A percentile compares a stretch with the other conserved stretches of the same genome.
phyloP scores from a whole-genome alignment of 2,113 vertebrate species.

The Lepidothrix coronata region DNA sequence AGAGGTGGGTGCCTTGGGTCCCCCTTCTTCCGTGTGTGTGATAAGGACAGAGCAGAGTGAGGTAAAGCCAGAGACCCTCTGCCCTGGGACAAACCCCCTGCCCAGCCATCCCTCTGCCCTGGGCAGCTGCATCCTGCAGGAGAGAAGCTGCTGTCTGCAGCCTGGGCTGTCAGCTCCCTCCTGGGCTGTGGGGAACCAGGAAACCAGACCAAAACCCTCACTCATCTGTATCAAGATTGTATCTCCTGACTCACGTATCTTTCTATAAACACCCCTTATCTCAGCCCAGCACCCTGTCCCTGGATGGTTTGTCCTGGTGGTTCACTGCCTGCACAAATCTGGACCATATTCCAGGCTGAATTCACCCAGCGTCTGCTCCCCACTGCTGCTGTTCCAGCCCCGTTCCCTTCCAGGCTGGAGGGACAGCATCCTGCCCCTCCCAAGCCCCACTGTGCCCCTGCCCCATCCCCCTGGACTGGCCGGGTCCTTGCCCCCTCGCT shows the following conservation, averaged over 20 bases:
- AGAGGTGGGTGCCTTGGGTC: rapidly evolving
- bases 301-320: rapidly evolving
- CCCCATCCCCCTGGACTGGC: background rate
- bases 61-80: background rate
- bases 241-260: rapidly evolving
- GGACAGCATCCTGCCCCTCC: rapidly evolving
- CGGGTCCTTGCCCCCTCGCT: rapidly evolving
- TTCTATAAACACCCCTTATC: rapidly evolving
- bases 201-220: background rate
- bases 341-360: background rate
- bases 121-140: background rate
- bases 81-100: background rate
- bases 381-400: rapidly evolving
- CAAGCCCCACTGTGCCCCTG: background rate
- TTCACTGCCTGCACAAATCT: background rate
- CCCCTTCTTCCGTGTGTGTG: rapidly evolving
- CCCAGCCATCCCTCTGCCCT: rapidly evolving
- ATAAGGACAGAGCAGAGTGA: rapidly evolving
- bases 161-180: rapidly evolving
- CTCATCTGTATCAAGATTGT: rapidly evolving
- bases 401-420: background rate
- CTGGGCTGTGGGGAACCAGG: rapidly evolving
- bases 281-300: background rate
- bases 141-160: background rate
- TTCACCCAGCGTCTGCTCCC: background rate